Evolutionary conservation across 2,113 vertebrate species (phyloP), one percentile per base, ranked within the genome.

Genomic region (Setophaga kirtlandii): DNA sequence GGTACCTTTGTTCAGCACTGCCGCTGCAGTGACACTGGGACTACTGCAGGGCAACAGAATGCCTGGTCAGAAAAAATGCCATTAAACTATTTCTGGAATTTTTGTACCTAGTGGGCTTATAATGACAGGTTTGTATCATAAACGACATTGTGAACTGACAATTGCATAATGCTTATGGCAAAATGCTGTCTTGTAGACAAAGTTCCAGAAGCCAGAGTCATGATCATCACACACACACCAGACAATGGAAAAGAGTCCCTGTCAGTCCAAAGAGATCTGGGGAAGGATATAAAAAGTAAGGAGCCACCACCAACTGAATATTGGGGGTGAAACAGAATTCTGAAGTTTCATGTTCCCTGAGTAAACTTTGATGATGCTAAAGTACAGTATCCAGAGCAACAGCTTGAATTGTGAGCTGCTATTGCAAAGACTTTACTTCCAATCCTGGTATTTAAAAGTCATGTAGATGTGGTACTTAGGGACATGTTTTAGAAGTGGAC

Each of bases 1-100:
- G 81, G 69, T 16, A 94, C 69, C 83, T 92, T 76, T 95, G 84
- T 89, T 93, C 73, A 49, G 62, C 37, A n/a, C n/a, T 59, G 64
- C 68, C 84, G 81, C 86, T 73, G 81, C 76, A 71, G 19, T 44
- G 59, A 71, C 68, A 70, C 74, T 5, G 2, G 23, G 44, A 78
- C 56, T 63, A 4, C 59, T 60, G 86, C 74, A 60, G n/a, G 74
- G 22, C 14, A 46, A 63, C n/a, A 85, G 33, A 64, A 78, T 10
- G 11, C 20, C 14, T 20, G 24, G 53, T 50, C 78, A 79, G 58
- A 75, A 91, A 35, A 94, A 81, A 78, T 31, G 18, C 39, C 35
- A 59, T 39, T 7, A 20, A 71, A 74, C 21, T 39, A 23, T 49
- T 87, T 65, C 42, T 80, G 67, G 67, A 77, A 39, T 47, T 67